Percentiles rank a stretch among this genome's conserved stretches.
These are phyloP conservation scores for Papilio xuthus DNA, from an alignment of 1,140 invertebrate species.

Conservation along the genomic window DNA sequence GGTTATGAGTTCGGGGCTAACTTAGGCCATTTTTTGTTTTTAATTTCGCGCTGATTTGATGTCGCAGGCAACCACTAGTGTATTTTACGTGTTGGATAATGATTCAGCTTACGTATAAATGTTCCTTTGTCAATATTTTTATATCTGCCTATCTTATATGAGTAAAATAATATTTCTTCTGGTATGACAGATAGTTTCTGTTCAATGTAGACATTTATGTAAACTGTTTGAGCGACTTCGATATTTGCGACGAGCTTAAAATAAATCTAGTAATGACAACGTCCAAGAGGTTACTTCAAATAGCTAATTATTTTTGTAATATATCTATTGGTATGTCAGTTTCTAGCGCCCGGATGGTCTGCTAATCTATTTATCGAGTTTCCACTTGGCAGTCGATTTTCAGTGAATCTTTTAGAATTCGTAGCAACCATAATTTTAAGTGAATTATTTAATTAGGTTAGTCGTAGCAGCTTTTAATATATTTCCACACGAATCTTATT, in stretches of 20 bases:
- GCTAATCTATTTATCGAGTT: constrained; percentile 6
- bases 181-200: not conserved
- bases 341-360: not conserved
- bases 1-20: too few species aligned
- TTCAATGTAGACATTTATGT: too few species aligned
- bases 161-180: too few species aligned
- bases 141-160: too few species aligned
- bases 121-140: too few species aligned
- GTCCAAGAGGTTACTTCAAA: not conserved
- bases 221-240: not conserved
- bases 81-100: too few species aligned
- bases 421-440: not conserved
- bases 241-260: not conserved
- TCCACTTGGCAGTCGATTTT: not conserved
- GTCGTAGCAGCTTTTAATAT: too few species aligned
- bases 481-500: too few species aligned
- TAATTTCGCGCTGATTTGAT: too few species aligned
- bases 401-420: not conserved
- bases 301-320: constrained; percentile 22
- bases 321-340: not conserved
- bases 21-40: too few species aligned
- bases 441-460: not conserved
- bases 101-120: too few species aligned
- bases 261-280: constrained; percentile 9
- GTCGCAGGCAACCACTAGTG: too few species aligned